Evolutionary conservation across 1,140 invertebrate genomes (phyloP).

Genomic region (Trinorchestia longiramus): DNA sequence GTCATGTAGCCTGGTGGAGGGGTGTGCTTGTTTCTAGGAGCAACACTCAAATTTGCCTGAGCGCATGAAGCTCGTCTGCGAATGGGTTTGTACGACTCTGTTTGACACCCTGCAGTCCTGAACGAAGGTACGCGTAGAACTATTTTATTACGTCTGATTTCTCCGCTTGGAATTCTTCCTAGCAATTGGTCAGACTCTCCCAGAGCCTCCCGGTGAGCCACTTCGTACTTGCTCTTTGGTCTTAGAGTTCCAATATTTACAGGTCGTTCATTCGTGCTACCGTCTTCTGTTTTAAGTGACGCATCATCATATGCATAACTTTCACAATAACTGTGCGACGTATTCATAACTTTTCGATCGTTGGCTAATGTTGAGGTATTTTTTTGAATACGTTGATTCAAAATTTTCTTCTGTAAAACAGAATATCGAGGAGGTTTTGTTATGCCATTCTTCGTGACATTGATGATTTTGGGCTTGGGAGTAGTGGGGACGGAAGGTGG

Average conservation of each 20-base stretch:
- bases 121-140: conserved; percentile 65
- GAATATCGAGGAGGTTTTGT: conserved; percentile 34
- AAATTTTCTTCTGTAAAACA: conserved; percentile 45
- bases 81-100: conserved; percentile 60
- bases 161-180: conserved; percentile 61
- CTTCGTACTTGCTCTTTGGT: conserved; percentile 61
- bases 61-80: conserved; percentile 64
- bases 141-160: conserved; percentile 64
- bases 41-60: conserved; percentile 62
- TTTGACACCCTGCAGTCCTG: conserved; percentile 65
- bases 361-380: not conserved
- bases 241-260: conserved; percentile 56
- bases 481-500: conserved; percentile 28
- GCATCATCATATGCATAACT: not conserved
- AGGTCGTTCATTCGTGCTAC: not conserved
- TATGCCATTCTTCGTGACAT: conserved; percentile 13
- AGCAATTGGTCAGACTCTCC: conserved; percentile 61
- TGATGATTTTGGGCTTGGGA: conserved; percentile 24
- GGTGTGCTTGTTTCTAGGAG: conserved; percentile 55
- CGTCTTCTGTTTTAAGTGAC: not conserved
- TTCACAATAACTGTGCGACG: not conserved
- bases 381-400: conserved; percentile 11
- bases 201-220: conserved; percentile 62
- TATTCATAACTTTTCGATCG: conserved; percentile 12
- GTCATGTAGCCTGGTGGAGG: conserved; percentile 12